Percentiles rank a stretch among this genome's conserved stretches.
These are phyloP conservation scores for Artibeus jamaicensis DNA, from an alignment of 2,797 vertebrate species.

Conservation along the genomic window DNA sequence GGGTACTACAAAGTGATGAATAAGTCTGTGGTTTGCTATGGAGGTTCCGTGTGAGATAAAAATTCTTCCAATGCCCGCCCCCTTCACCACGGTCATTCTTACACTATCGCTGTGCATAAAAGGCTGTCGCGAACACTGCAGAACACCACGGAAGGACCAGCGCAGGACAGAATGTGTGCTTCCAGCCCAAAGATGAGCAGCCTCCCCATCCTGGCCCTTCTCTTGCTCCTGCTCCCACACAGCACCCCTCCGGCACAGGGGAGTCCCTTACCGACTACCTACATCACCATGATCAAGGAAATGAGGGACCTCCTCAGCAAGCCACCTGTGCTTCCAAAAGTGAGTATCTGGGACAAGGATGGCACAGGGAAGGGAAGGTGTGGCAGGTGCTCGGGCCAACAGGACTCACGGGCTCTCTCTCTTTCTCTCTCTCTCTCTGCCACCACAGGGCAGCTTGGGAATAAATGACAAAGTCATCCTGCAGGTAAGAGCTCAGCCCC, in stretches of 20 bases:
- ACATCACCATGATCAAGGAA: rapidly evolving
- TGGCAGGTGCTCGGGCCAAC: not conserved
- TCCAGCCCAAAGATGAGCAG: not conserved
- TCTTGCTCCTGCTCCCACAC: not conserved
- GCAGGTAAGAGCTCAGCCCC: constrained; percentile 4
- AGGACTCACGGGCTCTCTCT: not conserved
- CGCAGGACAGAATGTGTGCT: not conserved
- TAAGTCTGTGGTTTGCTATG: constrained; percentile 68
- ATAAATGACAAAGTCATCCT: rapidly evolving
- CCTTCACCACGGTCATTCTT: not conserved
- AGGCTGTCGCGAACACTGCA: not conserved
- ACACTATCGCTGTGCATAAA: not conserved
- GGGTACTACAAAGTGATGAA: constrained; percentile 58
- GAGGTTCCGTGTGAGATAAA: constrained; percentile 67
- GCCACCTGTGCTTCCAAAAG: not conserved
- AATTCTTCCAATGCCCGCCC: constrained; percentile 39
- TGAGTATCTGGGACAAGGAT: constrained; percentile 21
- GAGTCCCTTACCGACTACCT: rapidly evolving
- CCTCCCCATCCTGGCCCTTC: not conserved
- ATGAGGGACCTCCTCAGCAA: rapidly evolving
- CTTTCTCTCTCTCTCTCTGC: not conserved
- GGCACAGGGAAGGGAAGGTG: not conserved
- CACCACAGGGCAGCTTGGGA: not conserved
- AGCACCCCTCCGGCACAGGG: not conserved
- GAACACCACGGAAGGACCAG: not conserved